Percentiles rank a stretch among this genome's conserved stretches.
Conservation (phyloP, 92 coral and sea anemone genomes). For the Porites evermanni region DNA sequence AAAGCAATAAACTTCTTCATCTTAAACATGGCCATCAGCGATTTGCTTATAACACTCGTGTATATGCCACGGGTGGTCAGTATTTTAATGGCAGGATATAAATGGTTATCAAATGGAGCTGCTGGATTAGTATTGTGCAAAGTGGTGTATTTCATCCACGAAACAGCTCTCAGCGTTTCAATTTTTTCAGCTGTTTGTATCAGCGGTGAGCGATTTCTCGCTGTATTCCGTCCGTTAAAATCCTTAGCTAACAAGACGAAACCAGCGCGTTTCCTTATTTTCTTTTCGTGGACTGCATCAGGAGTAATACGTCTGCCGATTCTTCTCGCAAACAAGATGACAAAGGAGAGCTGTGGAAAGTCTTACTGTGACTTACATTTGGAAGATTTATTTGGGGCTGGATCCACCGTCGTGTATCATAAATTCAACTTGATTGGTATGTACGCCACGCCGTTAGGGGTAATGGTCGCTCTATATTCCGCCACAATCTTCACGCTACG, state of each 20-base stretch:
- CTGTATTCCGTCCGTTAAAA: conserved; percentile 65
- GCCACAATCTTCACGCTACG: conserved; percentile 47
- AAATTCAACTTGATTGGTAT: conserved; percentile 47
- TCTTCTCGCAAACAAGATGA: conserved; percentile 26
- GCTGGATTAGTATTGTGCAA: conserved; percentile 54
- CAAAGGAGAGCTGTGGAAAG: not conserved
- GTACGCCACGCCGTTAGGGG: conserved; percentile 55
- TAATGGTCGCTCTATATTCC: conserved; percentile 57
- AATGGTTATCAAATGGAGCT: conserved; percentile 60
- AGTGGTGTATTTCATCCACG: conserved; percentile 52
- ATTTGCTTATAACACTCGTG: conserved; percentile 51
- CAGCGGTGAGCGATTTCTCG: conserved; percentile 74
- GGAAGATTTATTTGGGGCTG: conserved; percentile 45
- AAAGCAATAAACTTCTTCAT: conserved; percentile 70
- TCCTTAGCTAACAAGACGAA: conserved; percentile 20
- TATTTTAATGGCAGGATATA: conserved; percentile 56
- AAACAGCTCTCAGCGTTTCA: conserved; percentile 50
- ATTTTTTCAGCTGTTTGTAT: conserved; percentile 71
- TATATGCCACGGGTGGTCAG: conserved; percentile 79
- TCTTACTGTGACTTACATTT: conserved; percentile 44
- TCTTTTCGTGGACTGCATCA: conserved; percentile 58
- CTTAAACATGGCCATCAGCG: conserved; percentile 71
- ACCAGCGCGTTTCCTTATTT: conserved; percentile 36
- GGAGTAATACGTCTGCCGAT: conserved; percentile 62
- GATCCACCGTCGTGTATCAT: conserved; percentile 59